Conservation (phyloP, 1,140 invertebrate species). For the Plectrocnemia conspersa region DNA sequence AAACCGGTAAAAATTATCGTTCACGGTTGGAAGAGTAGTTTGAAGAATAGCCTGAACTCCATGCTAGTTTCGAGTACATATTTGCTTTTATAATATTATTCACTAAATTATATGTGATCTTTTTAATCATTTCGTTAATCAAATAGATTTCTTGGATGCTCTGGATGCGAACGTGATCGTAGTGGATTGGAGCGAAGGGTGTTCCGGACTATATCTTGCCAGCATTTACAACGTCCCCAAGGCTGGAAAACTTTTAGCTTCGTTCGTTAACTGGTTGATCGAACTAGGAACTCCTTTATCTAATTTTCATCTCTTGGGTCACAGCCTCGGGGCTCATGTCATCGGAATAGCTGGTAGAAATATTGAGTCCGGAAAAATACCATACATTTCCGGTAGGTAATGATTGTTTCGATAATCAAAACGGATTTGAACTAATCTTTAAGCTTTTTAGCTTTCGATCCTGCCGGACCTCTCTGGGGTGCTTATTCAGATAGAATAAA, state of each 20-base stretch:
- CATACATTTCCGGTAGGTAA: neutral
- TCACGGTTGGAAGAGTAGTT: slow-evolving; percentile 27
- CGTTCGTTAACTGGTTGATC: slow-evolving; percentile 48
- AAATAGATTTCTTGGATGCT: slow-evolving; percentile 38
- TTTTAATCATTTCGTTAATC: neutral
- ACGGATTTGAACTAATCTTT: neutral
- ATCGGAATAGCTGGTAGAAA: slow-evolving; percentile 47
- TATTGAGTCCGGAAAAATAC: neutral
- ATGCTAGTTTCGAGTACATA: slow-evolving; percentile 19
- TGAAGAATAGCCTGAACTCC: neutral
- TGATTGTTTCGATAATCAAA: neutral
- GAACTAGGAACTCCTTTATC: slow-evolving; percentile 38
- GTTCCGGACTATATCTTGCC: slow-evolving; percentile 41
- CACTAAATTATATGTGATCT: neutral
- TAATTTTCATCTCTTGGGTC: slow-evolving; percentile 52
- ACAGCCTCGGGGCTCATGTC: slow-evolving; percentile 57
- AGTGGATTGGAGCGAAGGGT: slow-evolving; percentile 27
- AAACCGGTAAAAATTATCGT: slow-evolving; percentile 26
- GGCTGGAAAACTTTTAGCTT: slow-evolving; percentile 45
- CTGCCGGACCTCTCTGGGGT: slow-evolving; percentile 20
- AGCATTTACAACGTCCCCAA: slow-evolving; percentile 44
- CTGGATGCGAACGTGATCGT: slow-evolving; percentile 37
- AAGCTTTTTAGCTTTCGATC: neutral
- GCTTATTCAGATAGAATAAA: slow-evolving; percentile 52
- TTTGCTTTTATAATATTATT: neutral